Conservation (phyloP, 2,888 invertebrate species). For the Branchinecta sandiegonensis region DNA sequence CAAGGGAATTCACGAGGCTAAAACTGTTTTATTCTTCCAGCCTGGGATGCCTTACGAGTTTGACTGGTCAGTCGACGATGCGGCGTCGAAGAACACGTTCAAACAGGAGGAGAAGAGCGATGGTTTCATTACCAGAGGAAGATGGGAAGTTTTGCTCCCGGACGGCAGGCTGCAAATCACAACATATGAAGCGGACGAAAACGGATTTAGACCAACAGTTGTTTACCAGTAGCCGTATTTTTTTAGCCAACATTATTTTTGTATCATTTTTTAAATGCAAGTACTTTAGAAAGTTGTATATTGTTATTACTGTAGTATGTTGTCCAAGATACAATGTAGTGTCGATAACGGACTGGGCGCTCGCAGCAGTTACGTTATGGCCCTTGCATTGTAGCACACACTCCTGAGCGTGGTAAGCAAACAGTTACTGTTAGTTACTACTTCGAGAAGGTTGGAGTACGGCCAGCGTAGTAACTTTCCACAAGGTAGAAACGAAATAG, state of each 20-base stretch:
- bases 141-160: slow-evolving; percentile 7
- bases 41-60: slow-evolving; percentile 15
- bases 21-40: not conserved
- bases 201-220: not conserved
- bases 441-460: too few species aligned
- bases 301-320: too few species aligned
- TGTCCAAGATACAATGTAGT: too few species aligned
- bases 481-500: too few species aligned
- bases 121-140: slow-evolving; percentile 2
- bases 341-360: too few species aligned
- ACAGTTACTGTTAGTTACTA: too few species aligned
- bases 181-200: slow-evolving; percentile 3
- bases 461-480: too few species aligned
- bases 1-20: too few species aligned
- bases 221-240: not conserved
- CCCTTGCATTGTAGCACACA: too few species aligned
- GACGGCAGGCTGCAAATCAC: slow-evolving; percentile 2
- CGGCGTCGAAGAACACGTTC: not conserved
- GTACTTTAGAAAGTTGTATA: too few species aligned
- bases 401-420: too few species aligned
- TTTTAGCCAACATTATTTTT: not conserved
- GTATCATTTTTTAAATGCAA: not conserved
- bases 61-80: slow-evolving; percentile 9
- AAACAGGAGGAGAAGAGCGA: not conserved
- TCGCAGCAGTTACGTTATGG: too few species aligned